Evolutionary conservation across 2,888 invertebrate species (phyloP), one percentile per base, ranked within the genome.

Genomic region (Eristalinus sepulchralis): DNA sequence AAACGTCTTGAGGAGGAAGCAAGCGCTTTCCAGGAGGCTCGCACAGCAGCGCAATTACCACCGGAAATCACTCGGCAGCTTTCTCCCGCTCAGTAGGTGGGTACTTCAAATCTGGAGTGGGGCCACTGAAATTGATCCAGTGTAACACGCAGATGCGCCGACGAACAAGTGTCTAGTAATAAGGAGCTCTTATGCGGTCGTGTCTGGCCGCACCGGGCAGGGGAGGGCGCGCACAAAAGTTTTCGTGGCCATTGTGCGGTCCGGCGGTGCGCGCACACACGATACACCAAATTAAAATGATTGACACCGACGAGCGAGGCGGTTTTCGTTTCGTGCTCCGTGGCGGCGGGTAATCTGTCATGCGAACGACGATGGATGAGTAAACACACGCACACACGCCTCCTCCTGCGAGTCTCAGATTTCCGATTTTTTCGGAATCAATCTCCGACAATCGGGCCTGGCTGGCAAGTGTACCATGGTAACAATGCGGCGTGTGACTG

Each of bases 281-380:
- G 83, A 78, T 78, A 83, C 47, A 73, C 83, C 59, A 66, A 83
- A 83, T 83, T 80, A 79, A 71, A 66, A 68, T 75, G 80, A 79
- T 75, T 83, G 83, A 83, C 83, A 75, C 60, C 36, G 70, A 70
- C 53, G 39, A 72, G 60, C 60, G 60, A 63, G 60, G 60, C 67
- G 62, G 34, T 34, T 27, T 62, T 47, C 39, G 59, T 60, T 36
- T 22, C 53, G 36, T 67, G 75, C 17, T 59, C 39, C 22, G 10
- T 39, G 55, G 53, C 62, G 53, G 24, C 34, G 57, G 57, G 11
- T 11, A 73, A 63, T 63, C 62, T 73, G 72, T 63, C 72, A 73
- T 63, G 72, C 57, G 63, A 73, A 20, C 34, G 36, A 11, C 36
- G 33, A 17, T 24, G 71, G 36, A 71, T 10, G 63, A 73, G 55